phyloP scores from a whole-genome alignment of 1,140 invertebrate species.

The Drosophila busckii region DNA sequence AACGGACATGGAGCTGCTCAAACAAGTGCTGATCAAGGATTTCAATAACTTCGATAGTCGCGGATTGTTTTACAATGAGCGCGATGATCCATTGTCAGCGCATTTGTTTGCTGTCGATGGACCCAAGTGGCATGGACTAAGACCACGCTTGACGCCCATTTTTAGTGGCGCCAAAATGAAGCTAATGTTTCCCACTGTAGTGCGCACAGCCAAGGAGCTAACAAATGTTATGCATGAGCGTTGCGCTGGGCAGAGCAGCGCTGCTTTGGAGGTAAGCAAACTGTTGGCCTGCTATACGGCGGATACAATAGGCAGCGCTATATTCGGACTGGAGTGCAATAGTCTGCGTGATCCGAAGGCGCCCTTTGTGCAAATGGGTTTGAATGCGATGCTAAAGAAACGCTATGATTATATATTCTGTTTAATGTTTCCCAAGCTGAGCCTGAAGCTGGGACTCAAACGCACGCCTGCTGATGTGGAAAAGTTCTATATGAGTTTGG shows the following conservation, averaged over 20 bases:
- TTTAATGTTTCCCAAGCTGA: conserved; percentile 33
- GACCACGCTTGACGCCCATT: conserved; percentile 80
- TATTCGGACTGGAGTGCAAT: conserved; percentile 80
- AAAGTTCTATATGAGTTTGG: conserved; percentile 71
- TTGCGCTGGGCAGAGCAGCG: conserved; percentile 8
- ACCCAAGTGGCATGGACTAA: conserved; percentile 80
- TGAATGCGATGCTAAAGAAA: conserved; percentile 27
- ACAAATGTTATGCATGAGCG: conserved; percentile 49
- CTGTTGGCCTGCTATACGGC: conserved; percentile 77
- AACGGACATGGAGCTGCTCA: conserved; percentile 81
- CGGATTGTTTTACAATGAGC: conserved; percentile 75
- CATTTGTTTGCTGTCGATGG: conserved; percentile 79
- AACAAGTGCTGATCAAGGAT: conserved; percentile 81
- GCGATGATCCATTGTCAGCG: conserved; percentile 78
- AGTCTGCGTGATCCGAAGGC: conserved; percentile 75
- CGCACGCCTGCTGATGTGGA: conserved; percentile 36
- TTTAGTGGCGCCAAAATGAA: conserved; percentile 82
- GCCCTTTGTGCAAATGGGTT: conserved; percentile 77
- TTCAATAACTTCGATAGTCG: conserved; percentile 80
- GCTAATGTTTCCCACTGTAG: conserved; percentile 78
- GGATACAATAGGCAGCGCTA: conserved; percentile 71
- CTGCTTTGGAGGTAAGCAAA: conserved; percentile 66
- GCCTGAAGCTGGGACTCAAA: conserved; percentile 24
- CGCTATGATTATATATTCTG: conserved; percentile 31
- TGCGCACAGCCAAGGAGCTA: conserved; percentile 53